These are phyloP conservation scores for Maniola hyperantus DNA, from an alignment of 2,888 invertebrate genomes.

Conservation along the genomic window DNA sequence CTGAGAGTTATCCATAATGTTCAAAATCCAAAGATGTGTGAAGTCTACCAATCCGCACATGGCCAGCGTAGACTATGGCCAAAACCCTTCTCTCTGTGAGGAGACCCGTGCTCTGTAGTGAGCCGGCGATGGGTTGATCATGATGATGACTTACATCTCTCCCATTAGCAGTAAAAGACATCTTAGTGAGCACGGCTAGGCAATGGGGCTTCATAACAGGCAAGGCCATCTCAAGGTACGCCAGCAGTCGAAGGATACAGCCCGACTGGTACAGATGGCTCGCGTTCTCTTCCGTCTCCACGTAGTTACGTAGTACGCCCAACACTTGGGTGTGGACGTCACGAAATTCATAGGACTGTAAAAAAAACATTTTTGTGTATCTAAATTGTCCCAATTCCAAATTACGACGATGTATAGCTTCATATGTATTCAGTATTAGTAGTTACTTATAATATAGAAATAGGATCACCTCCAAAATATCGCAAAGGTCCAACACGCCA, in stretches of 20 bases:
- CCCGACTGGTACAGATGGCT: conserved; percentile 68
- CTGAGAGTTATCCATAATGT: too few species aligned
- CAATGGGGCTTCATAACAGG: conserved; percentile 74
- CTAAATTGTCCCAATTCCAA: too few species aligned
- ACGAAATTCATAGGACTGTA: conserved; percentile 70
- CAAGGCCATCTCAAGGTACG: conserved; percentile 73
- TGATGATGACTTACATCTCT: conserved; percentile 60
- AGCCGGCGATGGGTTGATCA: too few species aligned
- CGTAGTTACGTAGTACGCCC: conserved; percentile 67
- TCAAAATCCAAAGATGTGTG: too few species aligned
- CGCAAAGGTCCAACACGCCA: conserved; percentile 73
- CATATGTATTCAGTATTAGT: too few species aligned
- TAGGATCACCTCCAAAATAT: conserved; percentile 72
- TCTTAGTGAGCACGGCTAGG: conserved; percentile 70
- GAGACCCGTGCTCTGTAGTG: too few species aligned
- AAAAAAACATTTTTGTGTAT: not conserved
- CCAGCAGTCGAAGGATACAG: conserved; percentile 66
- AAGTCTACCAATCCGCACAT: too few species aligned
- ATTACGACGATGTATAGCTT: too few species aligned
- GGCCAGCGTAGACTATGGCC: too few species aligned
- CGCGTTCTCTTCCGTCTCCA: conserved; percentile 71
- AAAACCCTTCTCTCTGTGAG: too few species aligned
- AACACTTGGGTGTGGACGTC: conserved; percentile 71
- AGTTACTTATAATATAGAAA: too few species aligned
- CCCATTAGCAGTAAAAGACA: conserved; percentile 69